Evolutionary conservation across 2,113 vertebrate genomes (phyloP).

Genomic region (Chamaea fasciata): DNA sequence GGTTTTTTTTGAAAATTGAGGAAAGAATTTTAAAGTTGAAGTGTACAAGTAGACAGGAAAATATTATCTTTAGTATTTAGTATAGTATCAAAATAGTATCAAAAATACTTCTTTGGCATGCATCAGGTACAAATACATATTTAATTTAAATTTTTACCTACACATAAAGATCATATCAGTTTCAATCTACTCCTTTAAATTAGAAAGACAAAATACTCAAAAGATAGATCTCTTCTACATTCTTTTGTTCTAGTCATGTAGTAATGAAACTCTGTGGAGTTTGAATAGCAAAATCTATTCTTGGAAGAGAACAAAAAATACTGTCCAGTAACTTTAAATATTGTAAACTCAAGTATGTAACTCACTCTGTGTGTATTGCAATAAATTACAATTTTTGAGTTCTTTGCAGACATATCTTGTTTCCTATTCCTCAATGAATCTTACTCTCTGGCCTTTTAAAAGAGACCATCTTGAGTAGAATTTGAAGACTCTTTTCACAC

Average conservation of each 20-base stretch:
- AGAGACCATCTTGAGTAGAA: background rate
- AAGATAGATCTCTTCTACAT: background rate
- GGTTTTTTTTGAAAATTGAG: background rate
- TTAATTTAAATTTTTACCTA: background rate
- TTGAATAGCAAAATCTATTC: background rate
- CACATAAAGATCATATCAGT: rapidly evolving
- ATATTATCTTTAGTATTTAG: background rate
- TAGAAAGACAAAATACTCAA: background rate
- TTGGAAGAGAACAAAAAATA: background rate
- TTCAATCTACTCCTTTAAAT: background rate
- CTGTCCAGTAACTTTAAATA: background rate
- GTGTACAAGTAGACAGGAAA: background rate
- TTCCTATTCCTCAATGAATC: background rate
- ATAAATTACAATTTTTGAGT: background rate
- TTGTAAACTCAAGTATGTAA: background rate
- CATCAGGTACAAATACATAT: background rate
- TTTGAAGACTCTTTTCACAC: background rate
- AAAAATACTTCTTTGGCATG: background rate
- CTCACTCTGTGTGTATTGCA: background rate
- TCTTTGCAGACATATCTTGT: background rate
- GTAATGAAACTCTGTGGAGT: background rate
- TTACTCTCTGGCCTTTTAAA: background rate
- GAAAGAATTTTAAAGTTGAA: background rate
- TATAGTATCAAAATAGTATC: no score
- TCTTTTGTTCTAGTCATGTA: background rate